phyloP scores from a whole-genome alignment of 2,888 invertebrate species.

The Cosmorhoe ocellata region DNA sequence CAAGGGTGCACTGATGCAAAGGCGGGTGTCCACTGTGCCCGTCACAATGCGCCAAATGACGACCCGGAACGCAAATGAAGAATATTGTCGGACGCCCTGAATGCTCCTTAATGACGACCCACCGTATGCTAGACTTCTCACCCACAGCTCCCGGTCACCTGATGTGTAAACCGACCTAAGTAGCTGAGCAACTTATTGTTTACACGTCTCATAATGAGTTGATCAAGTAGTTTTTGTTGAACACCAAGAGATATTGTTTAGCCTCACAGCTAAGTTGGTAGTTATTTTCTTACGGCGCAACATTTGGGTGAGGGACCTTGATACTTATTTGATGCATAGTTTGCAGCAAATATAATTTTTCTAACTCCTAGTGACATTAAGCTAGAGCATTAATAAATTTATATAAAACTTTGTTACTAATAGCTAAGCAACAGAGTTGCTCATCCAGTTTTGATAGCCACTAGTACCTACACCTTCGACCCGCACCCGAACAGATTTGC shows the following conservation, averaged over 20 bases:
- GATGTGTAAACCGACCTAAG: not conserved
- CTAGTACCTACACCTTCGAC: conserved; percentile 35
- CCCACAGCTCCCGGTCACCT: conserved; percentile 11
- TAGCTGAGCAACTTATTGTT: conserved; percentile 1
- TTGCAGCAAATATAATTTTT: no score
- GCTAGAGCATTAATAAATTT: no score
- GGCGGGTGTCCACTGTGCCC: conserved; percentile 44
- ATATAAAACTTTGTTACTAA: no score
- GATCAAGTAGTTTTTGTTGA: not conserved
- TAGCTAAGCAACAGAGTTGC: not conserved
- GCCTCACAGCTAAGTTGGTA: no score
- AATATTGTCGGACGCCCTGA: conserved; percentile 80
- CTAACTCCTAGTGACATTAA: no score
- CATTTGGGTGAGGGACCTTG: no score
- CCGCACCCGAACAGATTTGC: conserved; percentile 61
- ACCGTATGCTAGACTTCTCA: conserved; percentile 55
- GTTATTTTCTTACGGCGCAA: no score
- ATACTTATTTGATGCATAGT: no score
- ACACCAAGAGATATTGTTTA: no score
- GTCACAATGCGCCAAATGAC: conserved; percentile 80
- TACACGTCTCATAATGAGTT: not conserved
- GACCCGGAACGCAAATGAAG: conserved; percentile 79
- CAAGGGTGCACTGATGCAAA: conserved; percentile 67
- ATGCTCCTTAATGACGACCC: conserved; percentile 77
- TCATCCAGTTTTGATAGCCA: conserved; percentile 8